Conservation (phyloP, 2,113 vertebrate species). For the Neotragus moschatus region DNA sequence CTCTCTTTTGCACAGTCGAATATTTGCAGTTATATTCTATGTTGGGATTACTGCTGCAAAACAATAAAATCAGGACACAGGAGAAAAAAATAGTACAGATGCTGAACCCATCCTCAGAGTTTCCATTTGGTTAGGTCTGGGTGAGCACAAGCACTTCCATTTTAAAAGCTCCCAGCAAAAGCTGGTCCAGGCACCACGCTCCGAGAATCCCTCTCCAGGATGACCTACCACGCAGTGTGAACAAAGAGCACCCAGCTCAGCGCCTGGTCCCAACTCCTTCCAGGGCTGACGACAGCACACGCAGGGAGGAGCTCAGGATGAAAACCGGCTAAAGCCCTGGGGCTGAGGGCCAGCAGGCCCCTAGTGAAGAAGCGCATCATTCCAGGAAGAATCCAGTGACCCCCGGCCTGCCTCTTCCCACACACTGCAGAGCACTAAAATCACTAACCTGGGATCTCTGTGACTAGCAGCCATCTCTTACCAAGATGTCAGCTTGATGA, state of each 20-base stretch:
- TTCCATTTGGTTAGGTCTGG: background rate
- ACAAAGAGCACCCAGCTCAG: background rate
- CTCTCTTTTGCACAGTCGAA: background rate
- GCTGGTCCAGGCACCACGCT: background rate
- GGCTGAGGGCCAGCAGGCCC: background rate
- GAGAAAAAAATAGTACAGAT: background rate
- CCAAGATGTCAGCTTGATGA: background rate
- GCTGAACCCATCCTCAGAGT: no score
- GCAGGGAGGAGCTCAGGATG: background rate
- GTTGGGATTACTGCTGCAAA: background rate
- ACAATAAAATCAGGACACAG: background rate
- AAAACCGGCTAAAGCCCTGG: accelerated
- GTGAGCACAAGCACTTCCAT: accelerated
- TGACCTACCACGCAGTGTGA: accelerated
- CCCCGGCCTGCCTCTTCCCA: background rate
- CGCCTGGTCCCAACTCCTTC: background rate
- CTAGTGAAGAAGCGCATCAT: background rate
- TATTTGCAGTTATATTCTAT: background rate
- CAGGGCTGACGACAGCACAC: background rate
- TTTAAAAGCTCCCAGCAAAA: no score
- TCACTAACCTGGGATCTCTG: background rate
- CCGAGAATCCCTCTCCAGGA: background rate
- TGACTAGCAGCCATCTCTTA: background rate
- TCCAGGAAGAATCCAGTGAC: background rate
- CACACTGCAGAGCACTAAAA: background rate